Evolutionary conservation across 2,888 invertebrate species (phyloP), one percentile per base, ranked within the genome.

Genomic region (Dyspetes luteomarginatus): DNA sequence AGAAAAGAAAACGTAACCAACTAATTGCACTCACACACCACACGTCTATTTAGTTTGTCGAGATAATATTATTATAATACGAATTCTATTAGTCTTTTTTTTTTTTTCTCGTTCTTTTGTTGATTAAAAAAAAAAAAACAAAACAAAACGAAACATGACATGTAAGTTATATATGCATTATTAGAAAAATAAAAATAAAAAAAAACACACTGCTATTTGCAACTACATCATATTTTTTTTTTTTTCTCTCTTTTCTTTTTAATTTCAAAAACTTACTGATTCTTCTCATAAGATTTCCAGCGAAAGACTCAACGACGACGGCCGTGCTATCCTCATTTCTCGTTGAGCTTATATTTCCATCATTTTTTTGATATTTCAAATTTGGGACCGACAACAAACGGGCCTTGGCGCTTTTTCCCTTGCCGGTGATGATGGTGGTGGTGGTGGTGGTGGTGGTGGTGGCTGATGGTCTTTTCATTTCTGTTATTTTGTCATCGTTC

Each of bases 341-440:
- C 64, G 74, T 7, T 22, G 64, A 9, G 19, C 52, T 91, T 83
- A 87, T 87, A 84, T 88, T 85, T 84, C 89, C 90, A 64, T 86
- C 86, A 85, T 92, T 92, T 84, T 94, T 94, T 86, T 92, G 92
- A 88, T 93, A 93, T 91, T 96, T 96, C 84, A 95, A 95, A 93
- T 96, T 96, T 22, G 97, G 96, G 88, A 96, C 96, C 9, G 96
- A 96, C 85, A 96, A 93, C 87, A 96, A 92, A 68, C 96, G 93
- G 50, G 89, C 95, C 95, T 89, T 96, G 95, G 84, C 95, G 92
- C 87, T 93, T 93, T 77, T 89, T 91, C 75, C 86, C 85, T 89
- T 93, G 93, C 86, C 93, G 93, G 88, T 93, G n/a, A n/a, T n/a
- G n/a, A n/a, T n/a, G n/a, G n/a, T n/a, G n/a, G n/a, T n/a, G n/a